These are phyloP conservation scores for Neocloeon triangulifer DNA, from an alignment of 1,140 invertebrate species.

Conservation along the genomic window DNA sequence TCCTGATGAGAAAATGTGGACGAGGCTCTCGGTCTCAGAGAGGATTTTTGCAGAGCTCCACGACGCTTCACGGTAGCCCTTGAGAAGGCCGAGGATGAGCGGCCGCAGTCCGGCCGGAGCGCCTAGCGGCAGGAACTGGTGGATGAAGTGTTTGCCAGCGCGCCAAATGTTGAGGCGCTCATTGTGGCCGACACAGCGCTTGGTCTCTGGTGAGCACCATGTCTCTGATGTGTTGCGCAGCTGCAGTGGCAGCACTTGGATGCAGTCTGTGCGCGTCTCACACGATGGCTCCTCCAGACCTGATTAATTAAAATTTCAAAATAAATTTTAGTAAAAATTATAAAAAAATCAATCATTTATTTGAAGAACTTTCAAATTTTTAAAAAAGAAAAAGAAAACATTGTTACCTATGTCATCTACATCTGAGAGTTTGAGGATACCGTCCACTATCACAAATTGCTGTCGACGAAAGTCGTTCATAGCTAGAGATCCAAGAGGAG, in stretches of 20 bases:
- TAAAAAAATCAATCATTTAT: too few relatives aligned
- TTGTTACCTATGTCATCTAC: constrained; percentile 24
- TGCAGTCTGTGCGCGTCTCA: constrained; percentile 12
- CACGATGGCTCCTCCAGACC: constrained; percentile 18
- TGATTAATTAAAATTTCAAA: too few relatives aligned
- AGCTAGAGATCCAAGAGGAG: constrained; percentile 19
- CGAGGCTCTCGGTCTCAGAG: constrained; percentile 13
- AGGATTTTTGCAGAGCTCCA: constrained; percentile 14
- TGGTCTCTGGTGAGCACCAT: constrained; percentile 11
- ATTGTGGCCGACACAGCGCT: constrained; percentile 18
- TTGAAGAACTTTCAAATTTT: too few relatives aligned
- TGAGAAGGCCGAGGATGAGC: constrained; percentile 14
- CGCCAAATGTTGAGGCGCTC: constrained; percentile 22
- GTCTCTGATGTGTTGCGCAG: background rate
- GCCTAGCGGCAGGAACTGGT: constrained; percentile 19
- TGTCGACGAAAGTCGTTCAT: constrained; percentile 24
- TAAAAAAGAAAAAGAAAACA: too few relatives aligned
- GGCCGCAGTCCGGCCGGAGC: constrained; percentile 15
- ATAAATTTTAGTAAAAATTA: too few relatives aligned
- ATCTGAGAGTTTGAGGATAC: constrained; percentile 22
- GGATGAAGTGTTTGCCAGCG: constrained; percentile 20
- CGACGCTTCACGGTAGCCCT: constrained; percentile 13
- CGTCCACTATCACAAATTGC: constrained; percentile 23
- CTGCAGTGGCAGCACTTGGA: background rate
- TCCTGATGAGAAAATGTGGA: constrained; percentile 14